phyloP scores from a whole-genome alignment of 53 echinoderm and acorn worm genomes.

The Crossaster papposus region DNA sequence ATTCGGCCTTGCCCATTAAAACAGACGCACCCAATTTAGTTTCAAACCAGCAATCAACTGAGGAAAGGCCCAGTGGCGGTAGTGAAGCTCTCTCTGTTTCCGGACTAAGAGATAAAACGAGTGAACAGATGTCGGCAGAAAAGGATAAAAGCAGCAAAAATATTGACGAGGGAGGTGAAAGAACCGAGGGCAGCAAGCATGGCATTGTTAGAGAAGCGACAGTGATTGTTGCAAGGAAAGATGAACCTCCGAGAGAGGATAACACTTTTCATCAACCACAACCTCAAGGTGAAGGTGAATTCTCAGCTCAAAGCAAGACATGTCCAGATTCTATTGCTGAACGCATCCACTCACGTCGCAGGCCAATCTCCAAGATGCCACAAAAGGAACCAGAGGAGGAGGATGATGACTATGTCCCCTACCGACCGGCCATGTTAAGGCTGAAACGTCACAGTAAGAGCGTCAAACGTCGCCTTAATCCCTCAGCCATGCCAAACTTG shows the following conservation, averaged over 20 bases:
- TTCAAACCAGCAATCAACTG: not conserved
- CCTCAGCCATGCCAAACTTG: not conserved
- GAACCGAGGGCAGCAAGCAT: not conserved
- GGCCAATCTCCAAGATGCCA: not conserved
- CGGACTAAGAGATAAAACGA: constrained; percentile 11
- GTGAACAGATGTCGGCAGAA: not conserved
- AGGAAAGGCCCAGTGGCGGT: constrained; percentile 6
- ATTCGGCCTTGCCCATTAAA: not conserved
- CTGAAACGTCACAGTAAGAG: not conserved
- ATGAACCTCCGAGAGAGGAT: not conserved
- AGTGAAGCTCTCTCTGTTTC: not conserved
- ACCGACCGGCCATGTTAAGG: constrained; percentile 18
- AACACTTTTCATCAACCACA: not conserved
- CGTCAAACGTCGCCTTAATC: not conserved
- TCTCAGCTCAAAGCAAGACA: constrained; percentile 8
- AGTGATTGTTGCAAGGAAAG: constrained; percentile 23
- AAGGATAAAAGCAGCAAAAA: not conserved
- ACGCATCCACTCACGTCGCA: constrained; percentile 49
- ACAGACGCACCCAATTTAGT: not conserved
- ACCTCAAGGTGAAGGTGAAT: not conserved
- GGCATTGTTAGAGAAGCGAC: not conserved
- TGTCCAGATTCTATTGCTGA: constrained; percentile 27
- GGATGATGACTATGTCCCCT: constrained; percentile 39
- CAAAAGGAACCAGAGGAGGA: constrained; percentile 15
- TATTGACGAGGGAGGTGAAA: constrained; percentile 28